phyloP scores from a whole-genome alignment of 2,888 invertebrate species.

The Eupithecia exiguata region DNA sequence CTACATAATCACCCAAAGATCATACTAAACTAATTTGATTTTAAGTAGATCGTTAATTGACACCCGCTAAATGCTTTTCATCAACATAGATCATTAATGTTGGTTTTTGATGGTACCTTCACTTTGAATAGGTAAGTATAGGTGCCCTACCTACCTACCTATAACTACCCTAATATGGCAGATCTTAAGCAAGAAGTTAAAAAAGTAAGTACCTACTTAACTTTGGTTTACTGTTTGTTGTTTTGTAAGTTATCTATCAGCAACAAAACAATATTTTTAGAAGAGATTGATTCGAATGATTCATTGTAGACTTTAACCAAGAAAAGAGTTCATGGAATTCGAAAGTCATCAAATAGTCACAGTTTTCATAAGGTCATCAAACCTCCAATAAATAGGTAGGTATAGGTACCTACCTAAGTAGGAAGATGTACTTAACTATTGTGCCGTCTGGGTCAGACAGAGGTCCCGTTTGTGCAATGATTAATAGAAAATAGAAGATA shows the following conservation, averaged over 20 bases:
- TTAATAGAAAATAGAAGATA: background rate
- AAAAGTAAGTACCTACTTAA: background rate
- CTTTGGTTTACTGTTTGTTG: background rate
- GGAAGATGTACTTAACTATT: background rate
- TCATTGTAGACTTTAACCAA: background rate
- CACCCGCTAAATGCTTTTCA: background rate
- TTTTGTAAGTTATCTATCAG: background rate
- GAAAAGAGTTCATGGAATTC: background rate
- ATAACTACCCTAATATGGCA: no score
- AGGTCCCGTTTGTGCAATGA: background rate
- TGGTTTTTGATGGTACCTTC: background rate
- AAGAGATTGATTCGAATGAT: background rate
- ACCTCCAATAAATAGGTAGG: background rate
- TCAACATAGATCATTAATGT: background rate
- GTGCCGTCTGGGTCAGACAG: background rate
- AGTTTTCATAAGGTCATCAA: background rate
- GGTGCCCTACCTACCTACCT: no score
- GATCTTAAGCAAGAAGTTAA: background rate
- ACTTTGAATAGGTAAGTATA: background rate
- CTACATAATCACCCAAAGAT: background rate
- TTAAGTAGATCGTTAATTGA: background rate
- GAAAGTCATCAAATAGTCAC: background rate
- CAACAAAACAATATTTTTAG: background rate
- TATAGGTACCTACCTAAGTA: no score
- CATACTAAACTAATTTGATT: background rate